These are phyloP conservation scores for Mythimna loreyi DNA, from an alignment of 2,888 invertebrate genomes.

Conservation along the genomic window DNA sequence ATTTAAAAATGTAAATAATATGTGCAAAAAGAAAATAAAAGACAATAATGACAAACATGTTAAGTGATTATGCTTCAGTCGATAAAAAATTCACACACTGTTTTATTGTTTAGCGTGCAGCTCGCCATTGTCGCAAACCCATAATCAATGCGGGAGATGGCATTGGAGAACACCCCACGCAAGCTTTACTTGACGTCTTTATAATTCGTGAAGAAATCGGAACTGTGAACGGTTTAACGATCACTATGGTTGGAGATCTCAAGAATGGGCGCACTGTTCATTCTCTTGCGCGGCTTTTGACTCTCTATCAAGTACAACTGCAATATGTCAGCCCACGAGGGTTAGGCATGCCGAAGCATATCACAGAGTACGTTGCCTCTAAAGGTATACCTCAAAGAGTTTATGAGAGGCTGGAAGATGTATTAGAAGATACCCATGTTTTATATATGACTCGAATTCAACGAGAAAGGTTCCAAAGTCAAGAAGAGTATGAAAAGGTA, in stretches of 20 bases:
- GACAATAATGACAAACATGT: no score
- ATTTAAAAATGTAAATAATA: no score
- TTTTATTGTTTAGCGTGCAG: slow-evolving; percentile 92
- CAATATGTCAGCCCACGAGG: slow-evolving; percentile 97
- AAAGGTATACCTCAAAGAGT: slow-evolving; percentile 95
- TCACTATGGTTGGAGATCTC: slow-evolving; percentile 99
- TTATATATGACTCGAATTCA: slow-evolving; percentile 99
- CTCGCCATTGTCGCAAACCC: slow-evolving; percentile 96
- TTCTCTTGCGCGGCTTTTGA: slow-evolving; percentile 97
- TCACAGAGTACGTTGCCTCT: slow-evolving; percentile 94
- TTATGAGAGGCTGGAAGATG: slow-evolving; percentile 94
- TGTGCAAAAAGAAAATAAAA: no score
- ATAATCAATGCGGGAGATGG: slow-evolving; percentile 99
- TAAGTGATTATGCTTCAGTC: neutral
- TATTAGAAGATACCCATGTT: slow-evolving; percentile 98
- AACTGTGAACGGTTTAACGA: slow-evolving; percentile 98
- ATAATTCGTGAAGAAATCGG: slow-evolving; percentile 99
- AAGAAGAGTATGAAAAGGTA: slow-evolving; percentile 97
- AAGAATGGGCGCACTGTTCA: slow-evolving; percentile 99
- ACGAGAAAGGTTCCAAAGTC: slow-evolving; percentile 96
- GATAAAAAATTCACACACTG: neutral
- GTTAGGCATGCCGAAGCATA: slow-evolving; percentile 97
- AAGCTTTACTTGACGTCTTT: slow-evolving; percentile 99
- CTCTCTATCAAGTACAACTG: slow-evolving; percentile 97
- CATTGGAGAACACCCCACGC: slow-evolving; percentile 99